A percentile compares a stretch with the other conserved stretches of the same genome.
phyloP scores from a whole-genome alignment of 2,888 invertebrate genomes.

The Pteria penguin region DNA sequence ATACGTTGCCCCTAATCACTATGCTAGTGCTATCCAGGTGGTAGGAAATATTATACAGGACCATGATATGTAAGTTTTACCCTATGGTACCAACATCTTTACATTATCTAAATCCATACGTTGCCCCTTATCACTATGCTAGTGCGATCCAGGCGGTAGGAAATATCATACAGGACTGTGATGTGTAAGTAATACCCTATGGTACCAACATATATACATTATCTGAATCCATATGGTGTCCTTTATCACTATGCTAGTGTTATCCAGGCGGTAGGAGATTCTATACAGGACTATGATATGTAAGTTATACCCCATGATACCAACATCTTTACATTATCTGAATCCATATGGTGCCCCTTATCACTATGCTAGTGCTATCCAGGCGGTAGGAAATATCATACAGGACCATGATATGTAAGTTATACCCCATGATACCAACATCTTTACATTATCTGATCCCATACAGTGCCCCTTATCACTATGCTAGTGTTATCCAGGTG shows the following conservation, averaged over 20 bases:
- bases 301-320: constrained; percentile 37
- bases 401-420: constrained; percentile 78
- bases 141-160: constrained; percentile 81
- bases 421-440: too few species aligned
- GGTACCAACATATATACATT: constrained; percentile 65
- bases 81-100: constrained; percentile 77
- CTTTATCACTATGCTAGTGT: constrained; percentile 82
- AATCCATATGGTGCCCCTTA: constrained; percentile 67
- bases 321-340: not conserved
- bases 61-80: constrained; percentile 73
- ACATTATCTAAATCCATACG: constrained; percentile 79
- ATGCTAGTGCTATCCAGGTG: constrained; percentile 79
- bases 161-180: constrained; percentile 81
- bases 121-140: constrained; percentile 81
- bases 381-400: constrained; percentile 79
- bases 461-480: constrained; percentile 78
- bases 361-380: constrained; percentile 80
- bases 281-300: constrained; percentile 81
- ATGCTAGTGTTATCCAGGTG: constrained; percentile 79
- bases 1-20: constrained; percentile 78
- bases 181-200: constrained; percentile 65
- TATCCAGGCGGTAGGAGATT: constrained; percentile 80
- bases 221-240: constrained; percentile 75
- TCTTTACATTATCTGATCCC: not conserved
- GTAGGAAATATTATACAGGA: constrained; percentile 80